Evolutionary conservation across 2,797 vertebrate genomes (phyloP).

Genomic region (Pseudochirops cupreus): DNA sequence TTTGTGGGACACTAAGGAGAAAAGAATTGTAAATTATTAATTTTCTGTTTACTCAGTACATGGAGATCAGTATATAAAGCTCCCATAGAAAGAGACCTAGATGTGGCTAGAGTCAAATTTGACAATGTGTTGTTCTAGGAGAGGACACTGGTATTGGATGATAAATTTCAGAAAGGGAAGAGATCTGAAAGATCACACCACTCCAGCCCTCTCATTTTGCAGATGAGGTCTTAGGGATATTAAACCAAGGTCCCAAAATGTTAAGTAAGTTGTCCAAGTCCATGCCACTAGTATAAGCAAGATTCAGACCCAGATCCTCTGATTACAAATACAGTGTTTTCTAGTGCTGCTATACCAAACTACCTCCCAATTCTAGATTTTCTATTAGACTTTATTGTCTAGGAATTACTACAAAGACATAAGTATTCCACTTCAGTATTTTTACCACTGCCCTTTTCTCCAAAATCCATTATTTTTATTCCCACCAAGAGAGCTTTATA

Average conservation of each 20-base stretch:
- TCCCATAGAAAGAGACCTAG: not conserved
- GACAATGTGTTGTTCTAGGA: not conserved
- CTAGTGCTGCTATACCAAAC: not conserved
- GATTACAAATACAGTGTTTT: not conserved
- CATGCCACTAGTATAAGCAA: not conserved
- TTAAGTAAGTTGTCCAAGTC: not conserved
- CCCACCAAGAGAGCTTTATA: no score
- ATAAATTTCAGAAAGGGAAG: not conserved
- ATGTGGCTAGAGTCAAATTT: not conserved
- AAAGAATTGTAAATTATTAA: not conserved
- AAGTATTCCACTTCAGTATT: not conserved
- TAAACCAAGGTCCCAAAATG: not conserved
- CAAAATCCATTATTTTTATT: not conserved
- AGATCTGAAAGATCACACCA: not conserved
- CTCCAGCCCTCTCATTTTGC: not conserved
- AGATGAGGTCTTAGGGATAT: no score
- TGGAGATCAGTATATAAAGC: not conserved
- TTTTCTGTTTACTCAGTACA: not conserved
- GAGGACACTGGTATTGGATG: not conserved
- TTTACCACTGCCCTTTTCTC: not conserved
- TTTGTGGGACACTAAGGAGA: not conserved
- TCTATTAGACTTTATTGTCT: not conserved
- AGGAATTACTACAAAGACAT: not conserved
- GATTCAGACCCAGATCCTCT: not conserved
- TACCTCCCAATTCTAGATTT: not conserved